Conservation (phyloP, 2,113 vertebrate genomes). For the Ciconia boyciana region DNA sequence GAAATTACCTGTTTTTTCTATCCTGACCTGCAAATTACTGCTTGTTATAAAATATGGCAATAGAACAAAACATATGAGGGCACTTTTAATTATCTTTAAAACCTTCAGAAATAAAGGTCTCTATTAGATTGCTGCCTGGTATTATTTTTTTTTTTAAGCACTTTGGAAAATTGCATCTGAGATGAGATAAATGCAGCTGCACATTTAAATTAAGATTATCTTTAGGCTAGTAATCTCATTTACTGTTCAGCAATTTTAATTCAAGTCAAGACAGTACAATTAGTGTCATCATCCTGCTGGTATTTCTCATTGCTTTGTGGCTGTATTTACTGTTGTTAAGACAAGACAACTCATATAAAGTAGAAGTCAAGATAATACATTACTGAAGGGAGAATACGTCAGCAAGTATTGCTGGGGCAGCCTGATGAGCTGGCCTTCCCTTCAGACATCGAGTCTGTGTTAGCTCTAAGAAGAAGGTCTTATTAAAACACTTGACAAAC, state of each 20-base stretch:
- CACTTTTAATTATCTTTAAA: conserved; percentile 59
- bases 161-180: conserved; percentile 62
- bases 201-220: conserved; percentile 74
- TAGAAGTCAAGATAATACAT: conserved; percentile 78
- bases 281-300: conserved; percentile 74
- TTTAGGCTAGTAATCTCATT: conserved; percentile 71
- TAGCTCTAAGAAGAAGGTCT: background rate
- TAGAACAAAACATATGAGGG: conserved; percentile 2
- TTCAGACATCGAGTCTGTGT: background rate
- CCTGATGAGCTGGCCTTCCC: conserved; percentile 59
- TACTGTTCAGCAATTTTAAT: conserved; percentile 76
- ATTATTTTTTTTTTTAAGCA: conserved; percentile 49
- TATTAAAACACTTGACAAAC: background rate
- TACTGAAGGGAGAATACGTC: conserved; percentile 71
- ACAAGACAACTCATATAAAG: conserved; percentile 71
- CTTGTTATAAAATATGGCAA: background rate
- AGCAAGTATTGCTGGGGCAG: conserved; percentile 52
- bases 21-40: conserved; percentile 28
- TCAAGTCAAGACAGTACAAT: conserved; percentile 73
- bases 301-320: conserved; percentile 71
- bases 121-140: background rate
- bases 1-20: background rate
- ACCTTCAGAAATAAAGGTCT: conserved; percentile 34
- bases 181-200: conserved; percentile 67
- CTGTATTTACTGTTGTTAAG: conserved; percentile 83